A percentile compares a stretch with the other conserved stretches of the same genome.
Evolutionary conservation across 2,797 vertebrate genomes (phyloP).

Genomic region (Gephyroberyx darwinii): DNA sequence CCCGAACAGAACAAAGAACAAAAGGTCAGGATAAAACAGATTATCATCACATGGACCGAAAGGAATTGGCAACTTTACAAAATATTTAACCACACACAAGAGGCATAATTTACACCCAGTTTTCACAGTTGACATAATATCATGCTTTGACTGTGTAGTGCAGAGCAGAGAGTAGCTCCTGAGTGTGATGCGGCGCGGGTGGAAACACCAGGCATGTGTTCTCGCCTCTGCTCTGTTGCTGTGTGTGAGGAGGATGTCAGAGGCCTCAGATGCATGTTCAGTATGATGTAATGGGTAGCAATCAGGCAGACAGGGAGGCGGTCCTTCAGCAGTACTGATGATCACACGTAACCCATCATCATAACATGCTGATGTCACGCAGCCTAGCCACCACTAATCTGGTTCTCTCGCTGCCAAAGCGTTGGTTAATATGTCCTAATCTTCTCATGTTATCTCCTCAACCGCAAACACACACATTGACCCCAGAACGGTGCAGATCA

Average conservation of each 20-base stretch:
- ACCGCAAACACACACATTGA: conserved; percentile 47
- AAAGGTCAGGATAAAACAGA: background rate
- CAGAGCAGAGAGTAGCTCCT: conserved; percentile 1
- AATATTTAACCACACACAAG: too few species aligned
- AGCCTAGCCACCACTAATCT: conserved; percentile 58
- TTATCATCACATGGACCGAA: background rate
- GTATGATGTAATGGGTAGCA: conserved; percentile 73
- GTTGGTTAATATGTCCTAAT: conserved; percentile 61
- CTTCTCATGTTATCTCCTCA: conserved; percentile 53
- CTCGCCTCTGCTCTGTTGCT: conserved; percentile 33
- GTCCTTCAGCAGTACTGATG: conserved; percentile 44
- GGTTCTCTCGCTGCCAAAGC: conserved; percentile 49
- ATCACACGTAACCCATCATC: conserved; percentile 57
- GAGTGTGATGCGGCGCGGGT: conserved; percentile 8
- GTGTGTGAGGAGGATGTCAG: conserved; percentile 35
- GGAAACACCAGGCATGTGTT: conserved; percentile 15
- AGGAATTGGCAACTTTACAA: background rate
- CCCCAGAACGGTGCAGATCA: conserved; percentile 12
- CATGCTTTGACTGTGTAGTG: background rate
- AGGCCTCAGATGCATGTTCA: conserved; percentile 54
- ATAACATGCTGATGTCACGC: conserved; percentile 54
- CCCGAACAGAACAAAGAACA: conserved; percentile 13
- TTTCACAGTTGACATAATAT: background rate
- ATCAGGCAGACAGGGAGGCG: conserved; percentile 46
- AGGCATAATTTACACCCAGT: too few species aligned